Evolutionary conservation across 1,140 invertebrate genomes (phyloP).

Genomic region (Caenorhabditis remanei): DNA sequence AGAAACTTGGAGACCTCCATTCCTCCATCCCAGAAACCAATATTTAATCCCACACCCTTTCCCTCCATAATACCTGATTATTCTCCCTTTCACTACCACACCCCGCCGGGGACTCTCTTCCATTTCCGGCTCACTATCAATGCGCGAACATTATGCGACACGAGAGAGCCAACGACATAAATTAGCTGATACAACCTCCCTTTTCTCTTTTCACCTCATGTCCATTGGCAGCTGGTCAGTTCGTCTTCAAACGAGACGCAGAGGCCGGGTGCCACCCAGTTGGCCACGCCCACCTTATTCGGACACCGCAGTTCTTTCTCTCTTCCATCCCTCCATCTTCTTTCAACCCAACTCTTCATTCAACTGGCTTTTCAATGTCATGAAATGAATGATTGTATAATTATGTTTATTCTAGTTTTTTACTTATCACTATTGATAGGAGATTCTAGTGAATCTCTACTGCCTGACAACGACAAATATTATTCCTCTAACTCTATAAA

Average conservation of each 20-base stretch:
- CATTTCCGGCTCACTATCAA: slow-evolving; percentile 49
- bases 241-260: slow-evolving; percentile 19
- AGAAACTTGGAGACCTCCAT: too few species aligned
- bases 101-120: neutral
- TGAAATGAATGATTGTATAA: slow-evolving; percentile 16
- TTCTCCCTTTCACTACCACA: neutral
- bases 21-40: too few species aligned
- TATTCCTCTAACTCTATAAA: neutral
- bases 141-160: slow-evolving; percentile 42
- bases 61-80: slow-evolving; percentile 38
- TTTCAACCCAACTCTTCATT: neutral
- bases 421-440: slow-evolving; percentile 9
- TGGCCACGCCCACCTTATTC: slow-evolving; percentile 8
- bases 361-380: slow-evolving; percentile 12
- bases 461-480: slow-evolving; percentile 1
- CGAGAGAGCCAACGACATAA: neutral
- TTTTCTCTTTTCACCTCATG: slow-evolving; percentile 22
- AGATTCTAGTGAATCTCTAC: neutral
- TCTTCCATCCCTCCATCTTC: neutral
- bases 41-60: neutral
- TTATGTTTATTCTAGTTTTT: slow-evolving; percentile 21
- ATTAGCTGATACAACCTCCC: slow-evolving; percentile 49
- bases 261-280: slow-evolving; percentile 40
- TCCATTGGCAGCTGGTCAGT: slow-evolving; percentile 51
- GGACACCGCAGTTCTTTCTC: slow-evolving; percentile 34